Conservation (phyloP, 2,113 vertebrate species). For the Hippopotamus amphibius region DNA sequence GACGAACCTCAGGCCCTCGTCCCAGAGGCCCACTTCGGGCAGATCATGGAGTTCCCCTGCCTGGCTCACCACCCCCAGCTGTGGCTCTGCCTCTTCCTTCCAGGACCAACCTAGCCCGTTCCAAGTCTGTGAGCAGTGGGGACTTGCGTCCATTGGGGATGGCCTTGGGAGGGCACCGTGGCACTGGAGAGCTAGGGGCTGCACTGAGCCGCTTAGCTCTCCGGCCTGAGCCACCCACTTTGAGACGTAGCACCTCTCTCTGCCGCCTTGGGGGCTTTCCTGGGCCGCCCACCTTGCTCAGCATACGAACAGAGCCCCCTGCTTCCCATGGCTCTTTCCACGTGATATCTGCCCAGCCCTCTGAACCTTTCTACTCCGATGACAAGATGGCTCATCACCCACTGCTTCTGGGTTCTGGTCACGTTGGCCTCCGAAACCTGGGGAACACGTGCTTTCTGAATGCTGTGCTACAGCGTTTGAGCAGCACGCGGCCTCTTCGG, state of each 20-base stretch:
- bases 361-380: conserved; percentile 75
- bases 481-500: conserved; percentile 92
- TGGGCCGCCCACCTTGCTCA: conserved; percentile 77
- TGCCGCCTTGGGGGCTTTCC: conserved; percentile 84
- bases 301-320: conserved; percentile 80
- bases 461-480: conserved; percentile 95
- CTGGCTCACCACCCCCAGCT: conserved; percentile 71
- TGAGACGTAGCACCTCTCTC: conserved; percentile 87
- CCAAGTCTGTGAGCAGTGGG: conserved; percentile 89
- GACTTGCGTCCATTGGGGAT: conserved; percentile 84
- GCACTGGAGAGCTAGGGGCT: conserved; percentile 76
- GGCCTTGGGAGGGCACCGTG: conserved; percentile 79
- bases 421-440: conserved; percentile 92
- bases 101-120: conserved; percentile 83
- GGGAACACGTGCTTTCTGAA: conserved; percentile 98
- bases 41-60: conserved; percentile 84
- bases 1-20: conserved; percentile 70
- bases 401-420: conserved; percentile 91
- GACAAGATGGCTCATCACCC: conserved; percentile 85
- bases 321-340: conserved; percentile 77
- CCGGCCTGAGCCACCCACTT: conserved; percentile 77
- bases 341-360: conserved; percentile 71
- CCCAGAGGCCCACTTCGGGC: conserved; percentile 85
- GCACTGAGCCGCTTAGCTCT: conserved; percentile 83
- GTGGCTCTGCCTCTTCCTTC: conserved; percentile 78